Conservation (phyloP, 2,113 vertebrate species). For the Pterocles gutturalis region DNA sequence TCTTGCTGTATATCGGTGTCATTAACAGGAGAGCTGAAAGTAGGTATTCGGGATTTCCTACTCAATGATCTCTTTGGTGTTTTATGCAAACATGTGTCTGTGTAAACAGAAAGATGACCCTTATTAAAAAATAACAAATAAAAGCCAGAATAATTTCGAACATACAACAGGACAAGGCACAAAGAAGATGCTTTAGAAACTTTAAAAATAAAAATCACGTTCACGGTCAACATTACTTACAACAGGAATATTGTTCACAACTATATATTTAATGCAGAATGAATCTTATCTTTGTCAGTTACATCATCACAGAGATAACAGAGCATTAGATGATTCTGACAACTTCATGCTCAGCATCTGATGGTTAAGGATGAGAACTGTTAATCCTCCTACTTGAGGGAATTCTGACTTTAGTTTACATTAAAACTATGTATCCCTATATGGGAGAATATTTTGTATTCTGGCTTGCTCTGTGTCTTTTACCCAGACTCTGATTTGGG, state of each 20-base stretch:
- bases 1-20: conserved; percentile 81
- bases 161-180: background rate
- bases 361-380: background rate
- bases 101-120: background rate
- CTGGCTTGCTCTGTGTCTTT: background rate
- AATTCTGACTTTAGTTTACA: rapidly evolving
- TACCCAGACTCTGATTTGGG: background rate
- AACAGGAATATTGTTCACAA: background rate
- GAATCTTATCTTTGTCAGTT: background rate
- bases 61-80: conserved; percentile 75
- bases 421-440: background rate
- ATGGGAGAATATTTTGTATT: background rate
- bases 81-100: conserved; percentile 73
- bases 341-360: background rate
- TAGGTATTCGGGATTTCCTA: conserved; percentile 56
- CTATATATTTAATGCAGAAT: background rate
- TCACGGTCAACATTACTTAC: background rate
- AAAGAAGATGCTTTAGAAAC: background rate
- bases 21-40: conserved; percentile 79
- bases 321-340: background rate
- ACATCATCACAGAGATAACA: background rate
- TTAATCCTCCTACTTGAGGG: background rate
- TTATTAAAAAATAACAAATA: background rate
- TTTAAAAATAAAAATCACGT: background rate
- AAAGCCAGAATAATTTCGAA: background rate